phyloP scores from a whole-genome alignment of 2,113 vertebrate genomes.

The Dicrurus megarhynchus region DNA sequence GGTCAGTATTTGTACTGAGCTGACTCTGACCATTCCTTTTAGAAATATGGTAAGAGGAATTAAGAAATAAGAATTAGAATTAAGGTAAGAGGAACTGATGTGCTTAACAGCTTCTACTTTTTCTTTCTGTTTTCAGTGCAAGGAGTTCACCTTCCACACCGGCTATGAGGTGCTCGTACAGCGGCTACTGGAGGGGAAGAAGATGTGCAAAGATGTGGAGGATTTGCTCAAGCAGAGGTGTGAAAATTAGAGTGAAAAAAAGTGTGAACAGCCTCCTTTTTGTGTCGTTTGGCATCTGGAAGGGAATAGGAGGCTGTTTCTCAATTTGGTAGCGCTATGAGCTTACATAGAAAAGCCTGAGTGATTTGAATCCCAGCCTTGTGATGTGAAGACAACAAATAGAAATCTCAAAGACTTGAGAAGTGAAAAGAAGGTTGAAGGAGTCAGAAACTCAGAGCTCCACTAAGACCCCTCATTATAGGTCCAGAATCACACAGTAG shows the following conservation, averaged over 20 bases:
- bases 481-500: background rate
- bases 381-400: background rate
- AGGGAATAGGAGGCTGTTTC: background rate
- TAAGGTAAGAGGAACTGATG: background rate
- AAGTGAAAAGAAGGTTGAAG: background rate
- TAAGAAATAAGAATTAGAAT: background rate
- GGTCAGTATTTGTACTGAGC: background rate
- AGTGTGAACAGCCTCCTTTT: background rate
- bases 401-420: background rate
- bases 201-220: slow-evolving; percentile 92
- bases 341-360: background rate
- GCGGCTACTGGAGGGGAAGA: slow-evolving; percentile 85
- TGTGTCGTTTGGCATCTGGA: background rate
- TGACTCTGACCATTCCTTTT: background rate
- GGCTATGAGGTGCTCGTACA: slow-evolving; percentile 86
- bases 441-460: background rate
- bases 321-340: background rate
- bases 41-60: background rate
- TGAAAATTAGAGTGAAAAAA: background rate
- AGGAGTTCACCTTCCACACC: slow-evolving; percentile 81
- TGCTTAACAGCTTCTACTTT: background rate
- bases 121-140: slow-evolving; percentile 72
- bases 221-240: slow-evolving; percentile 92
- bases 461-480: background rate
- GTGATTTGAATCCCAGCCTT: background rate